Percentiles rank a stretch among this genome's conserved stretches.
Conservation (phyloP, 2,113 vertebrate genomes). For the Podarcis muralis region DNA sequence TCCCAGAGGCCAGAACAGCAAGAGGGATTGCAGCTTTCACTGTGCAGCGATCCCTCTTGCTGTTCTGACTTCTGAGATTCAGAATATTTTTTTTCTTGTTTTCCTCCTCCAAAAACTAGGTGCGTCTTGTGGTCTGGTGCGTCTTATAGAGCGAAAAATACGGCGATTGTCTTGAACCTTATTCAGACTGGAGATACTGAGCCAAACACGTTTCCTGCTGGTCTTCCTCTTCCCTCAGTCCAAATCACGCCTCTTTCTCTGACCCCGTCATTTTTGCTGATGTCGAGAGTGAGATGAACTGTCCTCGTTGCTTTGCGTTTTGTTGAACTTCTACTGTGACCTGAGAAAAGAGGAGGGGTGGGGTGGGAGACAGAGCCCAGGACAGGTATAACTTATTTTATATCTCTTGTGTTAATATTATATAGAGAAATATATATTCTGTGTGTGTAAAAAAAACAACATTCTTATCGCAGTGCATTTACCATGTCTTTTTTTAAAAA, state of each 20-base stretch:
- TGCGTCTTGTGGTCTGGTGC: too few species aligned
- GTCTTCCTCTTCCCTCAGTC: neutral
- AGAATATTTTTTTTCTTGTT: too few species aligned
- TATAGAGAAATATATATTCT: conserved; percentile 75
- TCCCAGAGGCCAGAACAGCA: too few species aligned
- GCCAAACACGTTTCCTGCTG: conserved; percentile 10
- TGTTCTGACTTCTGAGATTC: too few species aligned
- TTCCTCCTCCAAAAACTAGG: too few species aligned
- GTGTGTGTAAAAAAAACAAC: conserved; percentile 62
- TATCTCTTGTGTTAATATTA: conserved; percentile 73
- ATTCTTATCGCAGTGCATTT: conserved; percentile 72
- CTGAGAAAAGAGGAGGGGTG: too few species aligned
- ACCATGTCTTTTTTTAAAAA: conserved; percentile 51
- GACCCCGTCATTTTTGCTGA: conserved; percentile 34
- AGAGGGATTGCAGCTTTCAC: too few species aligned
- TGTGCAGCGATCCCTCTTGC: too few species aligned
- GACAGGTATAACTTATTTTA: conserved; percentile 81
- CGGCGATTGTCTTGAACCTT: neutral
- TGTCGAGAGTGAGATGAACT: conserved; percentile 39
- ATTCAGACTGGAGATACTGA: conserved; percentile 16
- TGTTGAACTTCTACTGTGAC: conserved; percentile 69
- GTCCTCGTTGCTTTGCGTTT: conserved; percentile 64
- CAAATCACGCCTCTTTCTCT: conserved; percentile 16
- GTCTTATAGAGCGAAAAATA: too few species aligned
- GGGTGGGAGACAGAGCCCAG: conserved; percentile 32